phyloP scores from a whole-genome alignment of 1,140 invertebrate genomes.

The Araneus ventricosus region DNA sequence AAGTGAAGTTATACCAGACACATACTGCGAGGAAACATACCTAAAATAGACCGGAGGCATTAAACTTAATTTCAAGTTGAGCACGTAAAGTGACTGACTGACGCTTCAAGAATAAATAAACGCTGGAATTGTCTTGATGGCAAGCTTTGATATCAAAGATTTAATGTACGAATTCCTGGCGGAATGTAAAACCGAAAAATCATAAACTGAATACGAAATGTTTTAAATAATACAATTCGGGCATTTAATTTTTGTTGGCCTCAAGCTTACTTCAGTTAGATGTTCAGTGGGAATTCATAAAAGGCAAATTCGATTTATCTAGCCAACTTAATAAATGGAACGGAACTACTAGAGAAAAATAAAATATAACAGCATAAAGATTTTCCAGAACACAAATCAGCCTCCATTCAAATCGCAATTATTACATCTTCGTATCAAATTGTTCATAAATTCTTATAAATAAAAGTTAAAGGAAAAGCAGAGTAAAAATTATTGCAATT shows the following conservation, averaged over 20 bases:
- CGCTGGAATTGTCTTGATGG: background rate
- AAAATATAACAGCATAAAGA: too few relatives aligned
- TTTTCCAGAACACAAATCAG: too few relatives aligned
- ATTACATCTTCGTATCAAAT: too few relatives aligned
- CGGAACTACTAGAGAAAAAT: too few relatives aligned
- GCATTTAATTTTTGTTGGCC: background rate
- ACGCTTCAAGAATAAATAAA: background rate
- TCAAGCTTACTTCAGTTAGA: too few relatives aligned
- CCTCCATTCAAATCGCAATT: too few relatives aligned
- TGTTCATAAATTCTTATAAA: too few relatives aligned
- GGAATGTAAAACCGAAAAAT: background rate
- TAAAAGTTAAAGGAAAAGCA: too few relatives aligned
- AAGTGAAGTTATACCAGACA: slow-evolving; percentile 4
- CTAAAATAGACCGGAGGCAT: background rate
- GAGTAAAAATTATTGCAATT: too few relatives aligned
- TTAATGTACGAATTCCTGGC: background rate
- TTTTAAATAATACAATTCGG: background rate
- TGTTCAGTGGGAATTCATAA: too few relatives aligned
- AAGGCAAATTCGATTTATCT: too few relatives aligned
- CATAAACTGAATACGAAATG: background rate
- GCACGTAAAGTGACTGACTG: background rate
- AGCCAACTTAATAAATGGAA: too few relatives aligned
- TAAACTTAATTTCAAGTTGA: background rate
- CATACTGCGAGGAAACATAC: background rate
- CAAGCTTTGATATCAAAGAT: background rate